These are phyloP conservation scores for Buceros bicornis DNA, from an alignment of 2,797 vertebrate genomes.

Conservation along the genomic window DNA sequence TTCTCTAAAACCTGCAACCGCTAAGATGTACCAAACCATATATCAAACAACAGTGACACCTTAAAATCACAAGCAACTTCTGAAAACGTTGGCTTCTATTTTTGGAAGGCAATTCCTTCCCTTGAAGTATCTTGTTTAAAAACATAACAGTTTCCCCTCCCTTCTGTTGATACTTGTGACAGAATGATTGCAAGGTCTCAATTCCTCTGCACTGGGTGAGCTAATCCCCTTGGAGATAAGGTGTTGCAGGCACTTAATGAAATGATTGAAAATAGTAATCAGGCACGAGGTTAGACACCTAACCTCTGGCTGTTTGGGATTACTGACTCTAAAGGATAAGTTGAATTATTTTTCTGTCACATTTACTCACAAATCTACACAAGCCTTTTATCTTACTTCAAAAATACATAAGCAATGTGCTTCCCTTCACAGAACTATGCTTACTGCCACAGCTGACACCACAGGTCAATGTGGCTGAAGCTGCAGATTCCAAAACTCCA, in stretches of 20 bases:
- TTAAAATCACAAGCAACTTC: neutral
- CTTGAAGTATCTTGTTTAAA: neutral
- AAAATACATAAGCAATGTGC: neutral
- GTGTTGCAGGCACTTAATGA: neutral
- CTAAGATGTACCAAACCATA: neutral
- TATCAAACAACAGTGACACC: neutral
- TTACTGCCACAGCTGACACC: neutral
- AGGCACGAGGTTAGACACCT: neutral
- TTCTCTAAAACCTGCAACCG: neutral
- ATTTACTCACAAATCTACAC: neutral
- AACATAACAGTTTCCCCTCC: neutral
- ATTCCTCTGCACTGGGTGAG: neutral
- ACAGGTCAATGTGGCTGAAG: neutral
- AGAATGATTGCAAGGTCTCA: neutral
- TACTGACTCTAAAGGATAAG: neutral
- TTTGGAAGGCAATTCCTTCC: slow-evolving; percentile 12
- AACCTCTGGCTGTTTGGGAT: neutral
- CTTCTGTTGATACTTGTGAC: neutral
- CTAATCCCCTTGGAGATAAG: neutral
- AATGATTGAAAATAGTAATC: neutral
- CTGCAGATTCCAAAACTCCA: neutral
- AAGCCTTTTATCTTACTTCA: neutral
- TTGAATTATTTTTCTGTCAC: neutral
- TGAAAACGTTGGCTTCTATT: neutral
- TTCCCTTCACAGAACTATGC: neutral